Conservation (phyloP, 1,140 invertebrate species). For the Drosophila kanapiae region DNA sequence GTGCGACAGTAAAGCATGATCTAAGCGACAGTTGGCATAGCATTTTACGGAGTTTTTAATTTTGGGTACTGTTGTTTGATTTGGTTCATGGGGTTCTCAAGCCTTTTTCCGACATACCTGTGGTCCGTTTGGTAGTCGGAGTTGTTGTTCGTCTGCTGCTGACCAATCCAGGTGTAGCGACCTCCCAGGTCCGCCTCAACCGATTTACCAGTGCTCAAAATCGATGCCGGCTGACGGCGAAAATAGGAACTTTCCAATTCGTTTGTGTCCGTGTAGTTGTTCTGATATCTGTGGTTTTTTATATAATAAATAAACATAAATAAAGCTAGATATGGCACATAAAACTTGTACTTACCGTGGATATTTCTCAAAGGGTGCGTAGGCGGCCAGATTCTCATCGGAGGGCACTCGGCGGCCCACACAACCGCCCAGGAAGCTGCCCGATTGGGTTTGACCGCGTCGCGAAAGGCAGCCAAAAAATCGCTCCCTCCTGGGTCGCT, state of each 20-base stretch:
- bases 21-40: conserved; percentile 78
- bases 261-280: conserved; percentile 81
- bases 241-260: conserved; percentile 92
- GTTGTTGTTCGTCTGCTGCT: conserved; percentile 61
- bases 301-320: too few relatives aligned
- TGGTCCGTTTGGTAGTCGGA: conserved; percentile 59
- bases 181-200: conserved; percentile 59
- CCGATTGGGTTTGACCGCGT: conserved; percentile 63
- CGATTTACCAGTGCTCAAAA: conserved; percentile 85
- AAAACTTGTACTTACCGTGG: conserved; percentile 85
- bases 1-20: conserved; percentile 79
- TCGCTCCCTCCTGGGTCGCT: conserved; percentile 89
- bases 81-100: conserved; percentile 28
- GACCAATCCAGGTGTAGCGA: conserved; percentile 71
- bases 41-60: conserved; percentile 52
- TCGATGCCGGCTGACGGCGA: conserved; percentile 90
- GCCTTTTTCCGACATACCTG: conserved; percentile 54
- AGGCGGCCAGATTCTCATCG: conserved; percentile 92
- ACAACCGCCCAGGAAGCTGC: conserved; percentile 91
- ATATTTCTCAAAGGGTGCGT: conserved; percentile 90
- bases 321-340: too few relatives aligned
- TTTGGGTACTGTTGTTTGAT: conserved; percentile 23
- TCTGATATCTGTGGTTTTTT: conserved; percentile 59
- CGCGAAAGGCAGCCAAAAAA: conserved; percentile 94
- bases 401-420: conserved; percentile 92